Base-by-base conservation (phyloP, 2,113 vertebrate species). In the Rostratula benghalensis region DNA sequence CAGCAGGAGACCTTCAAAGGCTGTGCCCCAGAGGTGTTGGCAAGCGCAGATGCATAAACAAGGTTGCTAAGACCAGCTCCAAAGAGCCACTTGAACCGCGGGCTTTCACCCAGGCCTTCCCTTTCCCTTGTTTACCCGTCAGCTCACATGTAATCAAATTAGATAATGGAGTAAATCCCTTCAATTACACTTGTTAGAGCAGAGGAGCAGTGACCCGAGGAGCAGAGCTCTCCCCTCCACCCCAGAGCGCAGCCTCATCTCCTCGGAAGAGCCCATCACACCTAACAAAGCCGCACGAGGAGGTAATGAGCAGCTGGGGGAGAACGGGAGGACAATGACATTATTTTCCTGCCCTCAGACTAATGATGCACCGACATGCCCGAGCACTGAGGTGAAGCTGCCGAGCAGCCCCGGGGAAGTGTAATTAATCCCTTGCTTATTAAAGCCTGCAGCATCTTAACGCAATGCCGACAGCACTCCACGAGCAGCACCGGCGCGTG, bases 371-470 rank as follows among this genome's bases (percentile, higher is more conserved):
- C 22, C 89, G 69, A 51, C 61, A 35, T 12, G n/a, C 60, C 53
- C 77, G 5, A 50, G 82, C 48, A 7, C n/a, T 45, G 19, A 85
- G 75, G 78, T 61, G 94, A 91, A 76, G 68, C 81, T 78, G 84
- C 68, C 71, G 57, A 86, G 73, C 56, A 74, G 70, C 45, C 81
- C 53, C 3, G 43, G 87, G 87, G 84, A 64, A 67, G 54, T 1
- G 10, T 73, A 91, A 92, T 95, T 89, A 97, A 96, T 92, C 87
- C 83, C 75, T 68, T 22, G 82, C 87, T 96, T 21, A 68, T 94
- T 71, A 92, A 67, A 89, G 84, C 41, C 61, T 48, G 53, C 28
- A 54, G 76, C 75, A 61, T 67, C 63, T 43, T 43, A 9, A 83
- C 48, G 88, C 70, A 35, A 53, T 7, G 68, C 74, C 73, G 90